Evolutionary conservation across 2,797 vertebrate genomes (phyloP).

Genomic region (Pseudomugil gertrudae): DNA sequence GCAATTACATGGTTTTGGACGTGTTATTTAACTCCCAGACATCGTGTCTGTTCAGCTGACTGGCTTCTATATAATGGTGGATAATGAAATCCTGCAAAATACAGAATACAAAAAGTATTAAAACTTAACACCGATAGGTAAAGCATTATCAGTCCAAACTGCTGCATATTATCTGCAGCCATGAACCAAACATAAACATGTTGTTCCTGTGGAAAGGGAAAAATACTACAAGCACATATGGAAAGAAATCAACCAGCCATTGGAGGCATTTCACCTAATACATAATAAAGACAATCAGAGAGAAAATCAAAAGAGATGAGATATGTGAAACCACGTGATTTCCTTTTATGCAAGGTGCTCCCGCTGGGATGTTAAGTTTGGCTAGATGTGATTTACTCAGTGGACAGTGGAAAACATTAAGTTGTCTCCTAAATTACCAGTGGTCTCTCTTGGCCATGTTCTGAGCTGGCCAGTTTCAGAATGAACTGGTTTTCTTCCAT

Average conservation of each 20-base stretch:
- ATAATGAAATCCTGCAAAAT: neutral
- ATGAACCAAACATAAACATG: conserved; percentile 8
- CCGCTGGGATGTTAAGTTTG: conserved; percentile 34
- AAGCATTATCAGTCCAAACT: neutral
- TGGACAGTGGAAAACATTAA: neutral
- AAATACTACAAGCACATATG: conserved; percentile 6
- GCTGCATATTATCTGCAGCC: neutral
- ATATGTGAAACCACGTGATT: conserved; percentile 22
- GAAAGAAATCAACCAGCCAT: conserved; percentile 12
- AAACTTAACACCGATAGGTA: neutral
- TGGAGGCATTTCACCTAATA: neutral
- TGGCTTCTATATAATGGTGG: neutral
- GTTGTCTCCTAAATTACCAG: neutral
- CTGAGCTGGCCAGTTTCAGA: neutral
- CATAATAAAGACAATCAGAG: neutral
- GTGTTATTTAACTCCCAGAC: conserved; percentile 25
- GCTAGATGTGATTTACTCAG: conserved; percentile 25
- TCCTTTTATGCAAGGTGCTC: conserved; percentile 9
- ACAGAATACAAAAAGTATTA: no score
- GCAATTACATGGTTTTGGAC: conserved; percentile 25
- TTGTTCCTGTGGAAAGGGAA: neutral
- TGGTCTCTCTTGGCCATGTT: neutral
- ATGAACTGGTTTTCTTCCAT: no score
- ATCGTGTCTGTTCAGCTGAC: neutral
- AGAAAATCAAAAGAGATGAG: neutral